Conservation (phyloP, 2,888 invertebrate genomes). For the Girardia tigrina region DNA sequence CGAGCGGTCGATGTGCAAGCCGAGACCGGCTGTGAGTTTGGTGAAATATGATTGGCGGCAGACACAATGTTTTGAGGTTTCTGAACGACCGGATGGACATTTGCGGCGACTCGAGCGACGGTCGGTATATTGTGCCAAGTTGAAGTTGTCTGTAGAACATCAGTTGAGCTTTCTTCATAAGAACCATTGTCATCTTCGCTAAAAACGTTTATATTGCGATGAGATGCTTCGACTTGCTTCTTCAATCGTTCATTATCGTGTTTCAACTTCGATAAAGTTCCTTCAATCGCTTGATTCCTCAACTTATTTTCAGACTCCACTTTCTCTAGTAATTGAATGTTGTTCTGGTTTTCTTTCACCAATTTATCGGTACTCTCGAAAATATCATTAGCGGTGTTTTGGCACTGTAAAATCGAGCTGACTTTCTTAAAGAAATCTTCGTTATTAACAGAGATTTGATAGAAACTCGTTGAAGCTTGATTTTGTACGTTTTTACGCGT, state of each 20-base stretch:
- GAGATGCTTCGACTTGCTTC: not conserved
- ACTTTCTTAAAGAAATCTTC: not conserved
- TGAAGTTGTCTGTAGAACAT: not conserved
- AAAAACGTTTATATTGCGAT: not conserved
- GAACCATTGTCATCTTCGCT: not conserved
- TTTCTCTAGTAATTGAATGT: not conserved
- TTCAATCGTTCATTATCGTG: not conserved
- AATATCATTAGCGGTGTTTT: not conserved
- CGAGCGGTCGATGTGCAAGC: constrained; percentile 3
- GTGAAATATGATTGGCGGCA: not conserved
- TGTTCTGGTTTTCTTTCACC: not conserved
- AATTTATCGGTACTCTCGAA: not conserved
- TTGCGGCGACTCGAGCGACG: not conserved
- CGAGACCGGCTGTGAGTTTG: not conserved
- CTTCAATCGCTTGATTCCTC: not conserved
- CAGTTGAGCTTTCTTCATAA: not conserved
- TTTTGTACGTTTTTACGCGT: not conserved
- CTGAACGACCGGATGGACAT: constrained; percentile 12
- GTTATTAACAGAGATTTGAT: not conserved
- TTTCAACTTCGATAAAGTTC: not conserved
- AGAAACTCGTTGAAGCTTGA: not conserved
- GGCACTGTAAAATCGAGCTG: not conserved
- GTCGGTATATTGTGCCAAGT: not conserved
- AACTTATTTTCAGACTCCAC: not conserved
- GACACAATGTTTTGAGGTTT: not conserved